A percentile compares a stretch with the other conserved stretches of the same genome.
Conservation (phyloP, 2,797 vertebrate species). For the Scyliorhinus canicula region DNA sequence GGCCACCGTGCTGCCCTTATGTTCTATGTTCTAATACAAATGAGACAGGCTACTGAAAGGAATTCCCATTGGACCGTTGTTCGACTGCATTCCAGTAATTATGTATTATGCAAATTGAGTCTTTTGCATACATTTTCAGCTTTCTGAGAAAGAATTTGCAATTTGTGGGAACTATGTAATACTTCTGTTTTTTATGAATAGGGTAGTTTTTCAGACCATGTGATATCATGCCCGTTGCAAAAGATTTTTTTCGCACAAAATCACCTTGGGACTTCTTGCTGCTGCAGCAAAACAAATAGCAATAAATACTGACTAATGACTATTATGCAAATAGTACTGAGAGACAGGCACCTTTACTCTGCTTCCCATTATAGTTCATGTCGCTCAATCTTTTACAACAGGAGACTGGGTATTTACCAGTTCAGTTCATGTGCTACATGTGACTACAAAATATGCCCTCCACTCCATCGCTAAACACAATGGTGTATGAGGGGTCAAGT, state of each 20-base stretch:
- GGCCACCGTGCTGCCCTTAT: no score
- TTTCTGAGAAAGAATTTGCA: background rate
- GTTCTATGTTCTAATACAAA: no score
- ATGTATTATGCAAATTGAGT: background rate
- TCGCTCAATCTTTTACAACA: background rate
- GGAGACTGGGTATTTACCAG: background rate
- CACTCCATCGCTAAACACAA: background rate
- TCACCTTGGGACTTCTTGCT: background rate
- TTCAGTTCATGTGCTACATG: background rate
- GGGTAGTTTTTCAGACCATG: background rate
- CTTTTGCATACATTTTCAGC: background rate
- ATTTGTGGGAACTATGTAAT: background rate
- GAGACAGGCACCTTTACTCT: background rate
- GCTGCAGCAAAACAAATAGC: background rate
- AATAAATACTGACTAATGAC: background rate
- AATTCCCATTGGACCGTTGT: background rate
- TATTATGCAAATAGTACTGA: background rate
- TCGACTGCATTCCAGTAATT: background rate
- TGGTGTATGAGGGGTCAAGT: background rate
- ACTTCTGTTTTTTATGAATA: background rate
- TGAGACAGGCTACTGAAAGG: background rate
- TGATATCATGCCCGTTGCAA: background rate
- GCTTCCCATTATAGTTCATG: background rate
- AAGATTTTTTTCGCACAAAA: background rate
- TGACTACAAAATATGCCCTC: background rate